phyloP scores from a whole-genome alignment of 2,797 vertebrate species.

The Enteromius trimaculatus region DNA sequence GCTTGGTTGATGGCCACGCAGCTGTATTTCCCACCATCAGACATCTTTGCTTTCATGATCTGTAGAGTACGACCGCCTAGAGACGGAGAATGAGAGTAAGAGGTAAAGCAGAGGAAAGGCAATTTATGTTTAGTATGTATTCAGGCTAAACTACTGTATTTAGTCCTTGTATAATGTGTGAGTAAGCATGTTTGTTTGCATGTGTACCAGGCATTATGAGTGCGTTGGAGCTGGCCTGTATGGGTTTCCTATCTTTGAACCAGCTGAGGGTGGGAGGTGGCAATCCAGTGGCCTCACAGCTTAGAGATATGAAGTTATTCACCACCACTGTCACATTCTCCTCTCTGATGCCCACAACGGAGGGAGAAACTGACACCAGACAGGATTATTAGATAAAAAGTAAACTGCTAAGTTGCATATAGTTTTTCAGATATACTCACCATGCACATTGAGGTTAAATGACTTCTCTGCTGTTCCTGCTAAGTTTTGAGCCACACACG shows the following conservation, averaged over 20 bases:
- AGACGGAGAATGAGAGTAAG: not conserved
- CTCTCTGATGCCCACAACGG: conserved; percentile 80
- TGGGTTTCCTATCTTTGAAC: conserved; percentile 85
- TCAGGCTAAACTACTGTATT: not conserved
- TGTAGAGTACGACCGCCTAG: conserved; percentile 91
- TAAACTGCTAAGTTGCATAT: not conserved
- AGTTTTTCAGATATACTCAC: conserved; percentile 73
- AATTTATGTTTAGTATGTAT: not conserved
- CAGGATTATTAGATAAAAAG: not conserved
- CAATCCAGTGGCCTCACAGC: conserved; percentile 90
- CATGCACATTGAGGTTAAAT: conserved; percentile 91
- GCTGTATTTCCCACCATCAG: conserved; percentile 89
- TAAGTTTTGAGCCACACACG: conserved; percentile 87
- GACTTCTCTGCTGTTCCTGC: conserved; percentile 91
- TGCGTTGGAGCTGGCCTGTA: conserved; percentile 80
- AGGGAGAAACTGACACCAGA: conserved; percentile 84
- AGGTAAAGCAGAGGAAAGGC: no score
- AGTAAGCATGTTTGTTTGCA: not conserved
- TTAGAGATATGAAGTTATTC: conserved; percentile 92
- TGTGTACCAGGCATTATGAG: conserved; percentile 89
- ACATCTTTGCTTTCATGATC: conserved; percentile 86
- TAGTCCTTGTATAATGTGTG: not conserved
- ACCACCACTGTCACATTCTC: conserved; percentile 91
- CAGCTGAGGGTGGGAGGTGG: conserved; percentile 92
- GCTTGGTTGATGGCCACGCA: conserved; percentile 92